Base-by-base conservation (phyloP, 1,140 invertebrate genomes). In the Rhizoglyphus robini region DNA sequence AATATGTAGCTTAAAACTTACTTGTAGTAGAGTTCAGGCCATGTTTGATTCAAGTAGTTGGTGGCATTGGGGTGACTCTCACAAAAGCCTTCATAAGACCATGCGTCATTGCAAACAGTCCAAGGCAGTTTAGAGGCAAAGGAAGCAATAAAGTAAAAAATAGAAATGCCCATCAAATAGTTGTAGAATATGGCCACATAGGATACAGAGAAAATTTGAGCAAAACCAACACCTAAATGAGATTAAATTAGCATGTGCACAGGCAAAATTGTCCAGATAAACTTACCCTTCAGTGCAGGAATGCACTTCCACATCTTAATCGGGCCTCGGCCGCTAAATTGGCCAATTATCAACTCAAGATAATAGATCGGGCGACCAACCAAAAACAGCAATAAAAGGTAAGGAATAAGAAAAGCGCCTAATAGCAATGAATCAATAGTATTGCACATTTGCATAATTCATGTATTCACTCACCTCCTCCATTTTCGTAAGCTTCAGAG, bases 321-420 rank as follows among this genome's bases (percentile, higher is more conserved):
- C 4, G 69, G 65, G 13, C 71, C 69, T 57, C 65, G 41, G 23
- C 67, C 67, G 25, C 54, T 69, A 60, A 72, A 72, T 41, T 79
- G 78, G 5, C 77, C 77, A 57, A 79, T 69, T 29, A 74, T 74
- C 23, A 79, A 68, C 65, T 81, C 79, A 70, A 80, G 70, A 68
- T 78, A 78, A 69, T 81, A 81, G 67, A 78, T 72, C 0, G 79
- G 79, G 64, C 78, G 77, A 20, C 80, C 80, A 63, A 82, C 77
- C 34, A 82, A 72, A 15, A 82, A 73, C 67, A 83, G 77, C 30
- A 84, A 79, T 15, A 81, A 70, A 27, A 82, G 66, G 69, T 82
- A 82, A 3, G 81, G 80, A 36, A 81, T 78, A 36, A 79, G 68
- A 70, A 82, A 83, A 23, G 81, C 79, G 29, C 81, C 80, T 78